Evolutionary conservation across 1,140 invertebrate genomes (phyloP).

Genomic region (Macrobrachium rosenbergii): DNA sequence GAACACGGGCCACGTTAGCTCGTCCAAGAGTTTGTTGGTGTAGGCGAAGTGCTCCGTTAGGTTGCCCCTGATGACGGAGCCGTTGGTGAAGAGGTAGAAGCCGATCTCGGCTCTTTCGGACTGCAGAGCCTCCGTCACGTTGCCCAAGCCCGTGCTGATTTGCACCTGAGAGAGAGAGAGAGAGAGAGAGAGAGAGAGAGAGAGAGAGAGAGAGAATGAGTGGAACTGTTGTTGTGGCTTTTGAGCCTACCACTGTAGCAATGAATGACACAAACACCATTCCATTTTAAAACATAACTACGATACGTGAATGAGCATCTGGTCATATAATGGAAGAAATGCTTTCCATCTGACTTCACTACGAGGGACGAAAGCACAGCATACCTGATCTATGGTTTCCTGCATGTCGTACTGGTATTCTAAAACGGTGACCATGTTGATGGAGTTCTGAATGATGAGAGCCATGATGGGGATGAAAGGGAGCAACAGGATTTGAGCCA

Average conservation of each 20-base stretch:
- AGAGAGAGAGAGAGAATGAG: not conserved
- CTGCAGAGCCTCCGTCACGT: constrained; percentile 68
- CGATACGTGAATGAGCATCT: too few relatives aligned
- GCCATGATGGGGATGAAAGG: constrained; percentile 60
- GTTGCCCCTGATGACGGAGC: constrained; percentile 60
- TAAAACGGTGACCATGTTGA: constrained; percentile 57
- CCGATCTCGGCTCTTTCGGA: constrained; percentile 69
- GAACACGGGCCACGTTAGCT: constrained; percentile 58
- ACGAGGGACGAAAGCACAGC: not conserved
- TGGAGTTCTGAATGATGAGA: constrained; percentile 54
- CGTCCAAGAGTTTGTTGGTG: constrained; percentile 58
- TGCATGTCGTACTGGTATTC: constrained; percentile 51
- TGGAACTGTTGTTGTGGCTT: too few relatives aligned
- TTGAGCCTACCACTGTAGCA: too few relatives aligned
- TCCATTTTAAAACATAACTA: too few relatives aligned
- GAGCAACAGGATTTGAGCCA: constrained; percentile 50
- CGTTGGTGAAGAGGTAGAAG: constrained; percentile 64
- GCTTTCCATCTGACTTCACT: too few relatives aligned
- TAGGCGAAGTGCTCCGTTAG: constrained; percentile 62
- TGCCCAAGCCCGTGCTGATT: constrained; percentile 62
- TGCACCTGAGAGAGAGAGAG: constrained; percentile 36
- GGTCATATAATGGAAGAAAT: too few relatives aligned
- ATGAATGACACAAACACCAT: too few relatives aligned
- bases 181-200: not conserved
- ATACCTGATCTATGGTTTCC: constrained; percentile 25